Evolutionary conservation across 2,888 invertebrate species (phyloP).

Genomic region (Drosophila ezoana): DNA sequence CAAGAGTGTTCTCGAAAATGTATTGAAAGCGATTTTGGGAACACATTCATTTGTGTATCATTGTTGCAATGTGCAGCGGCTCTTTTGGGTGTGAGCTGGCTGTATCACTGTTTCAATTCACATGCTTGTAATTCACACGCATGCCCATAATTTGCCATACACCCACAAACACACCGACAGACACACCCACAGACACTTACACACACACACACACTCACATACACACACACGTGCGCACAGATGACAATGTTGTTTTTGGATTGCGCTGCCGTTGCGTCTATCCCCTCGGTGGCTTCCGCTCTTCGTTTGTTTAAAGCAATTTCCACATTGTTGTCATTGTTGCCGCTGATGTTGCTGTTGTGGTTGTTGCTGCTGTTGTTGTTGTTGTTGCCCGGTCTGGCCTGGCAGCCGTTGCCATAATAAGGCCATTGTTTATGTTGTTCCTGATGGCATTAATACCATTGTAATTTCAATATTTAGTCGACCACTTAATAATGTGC

Average conservation of each 20-base stretch:
- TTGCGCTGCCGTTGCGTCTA: neutral
- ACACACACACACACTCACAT: neutral
- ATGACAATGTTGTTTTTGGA: constrained; percentile 55
- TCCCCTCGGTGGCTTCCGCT: constrained; percentile 31
- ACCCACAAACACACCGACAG: constrained; percentile 21
- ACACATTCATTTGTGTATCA: constrained; percentile 14
- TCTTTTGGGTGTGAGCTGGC: constrained; percentile 45
- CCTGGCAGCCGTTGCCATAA: constrained; percentile 61
- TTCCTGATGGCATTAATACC: constrained; percentile 72
- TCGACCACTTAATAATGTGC: constrained; percentile 80
- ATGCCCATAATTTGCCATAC: constrained; percentile 66
- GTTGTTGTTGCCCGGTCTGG: constrained; percentile 17
- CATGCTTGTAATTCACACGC: constrained; percentile 76
- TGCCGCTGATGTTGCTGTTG: constrained; percentile 25
- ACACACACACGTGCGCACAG: neutral
- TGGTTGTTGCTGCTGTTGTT: constrained; percentile 18
- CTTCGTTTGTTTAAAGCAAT: constrained; percentile 72
- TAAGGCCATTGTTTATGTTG: constrained; percentile 77
- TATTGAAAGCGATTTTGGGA: constrained; percentile 2
- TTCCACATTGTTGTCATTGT: constrained; percentile 71
- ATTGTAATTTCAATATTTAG: constrained; percentile 81
- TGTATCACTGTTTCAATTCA: constrained; percentile 75
- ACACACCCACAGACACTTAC: neutral
- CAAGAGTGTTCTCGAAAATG: neutral
- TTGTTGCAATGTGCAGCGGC: constrained; percentile 24